Evolutionary conservation across 2,797 vertebrate genomes (phyloP), one percentile per base, ranked within the genome.

Genomic region (Morus bassanus): DNA sequence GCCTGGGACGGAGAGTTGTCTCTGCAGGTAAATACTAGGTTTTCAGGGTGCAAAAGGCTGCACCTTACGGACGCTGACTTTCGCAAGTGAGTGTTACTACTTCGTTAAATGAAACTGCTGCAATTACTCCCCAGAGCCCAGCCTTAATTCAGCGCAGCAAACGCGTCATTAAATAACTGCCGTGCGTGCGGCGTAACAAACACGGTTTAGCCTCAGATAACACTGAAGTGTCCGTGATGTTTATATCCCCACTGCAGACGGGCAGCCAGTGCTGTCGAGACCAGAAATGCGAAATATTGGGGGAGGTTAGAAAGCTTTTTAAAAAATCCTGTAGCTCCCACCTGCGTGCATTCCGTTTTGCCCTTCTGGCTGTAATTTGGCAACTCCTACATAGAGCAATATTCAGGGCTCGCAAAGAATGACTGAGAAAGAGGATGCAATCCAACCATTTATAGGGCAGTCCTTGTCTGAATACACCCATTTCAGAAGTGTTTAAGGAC

Each of bases 221-320:
- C 0, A 1, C 41, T 17, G 6, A 1, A 10, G 57, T 3, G 16
- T 15, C 41, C 27, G 0, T 1, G 14, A 13, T 50, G 74, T 13
- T 69, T 8, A 0, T 35, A 7, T 39, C 19, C 50, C 50, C 5
- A 16, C 15, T 1, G 5, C n/a, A 37, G 63, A 11, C 17, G 19
- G 64, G 7, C 37, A 61, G 60, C 7, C 21, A 5, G 19, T 4
- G 3, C 1, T 43, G 10, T 13, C 11, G 25, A 70, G 39, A 28
- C 25, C 18, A 41, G 57, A 73, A 70, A 48, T 12, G 60, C 7
- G 60, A 63, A 51, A 27, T 33, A n/a, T 0, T 28, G 35, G 51
- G 18, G 8, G 21, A 63, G 7, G 7, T 25, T 37, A 37, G 45
- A 64, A 79, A 43, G 43, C 13, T n/a, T 35, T 21, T 16, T 5